phyloP scores from a whole-genome alignment of 2,888 invertebrate genomes.

The Cephus pulcher region DNA sequence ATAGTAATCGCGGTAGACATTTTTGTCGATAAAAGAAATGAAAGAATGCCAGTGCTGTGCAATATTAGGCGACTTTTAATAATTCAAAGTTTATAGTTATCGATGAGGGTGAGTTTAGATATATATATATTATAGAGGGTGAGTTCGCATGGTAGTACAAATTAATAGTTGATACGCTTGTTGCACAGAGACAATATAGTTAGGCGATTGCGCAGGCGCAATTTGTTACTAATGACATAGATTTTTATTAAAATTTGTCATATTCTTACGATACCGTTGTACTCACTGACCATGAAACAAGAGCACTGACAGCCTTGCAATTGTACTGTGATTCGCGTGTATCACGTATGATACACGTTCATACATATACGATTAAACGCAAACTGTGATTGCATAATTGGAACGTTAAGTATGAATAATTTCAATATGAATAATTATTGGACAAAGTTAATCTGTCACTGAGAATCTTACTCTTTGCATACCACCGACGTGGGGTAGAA shows the following conservation, averaged over 20 bases:
- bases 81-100: background rate
- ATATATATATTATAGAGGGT: background rate
- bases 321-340: constrained; percentile 50
- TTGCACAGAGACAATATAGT: constrained; percentile 59
- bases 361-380: constrained; percentile 19
- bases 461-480: background rate
- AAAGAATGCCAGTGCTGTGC: background rate
- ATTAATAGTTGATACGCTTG: constrained; percentile 50
- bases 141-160: constrained; percentile 49
- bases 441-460: background rate
- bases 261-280: constrained; percentile 10
- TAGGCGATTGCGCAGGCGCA: constrained; percentile 58
- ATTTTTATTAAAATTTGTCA: constrained; percentile 31
- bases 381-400: constrained; percentile 8
- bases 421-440: background rate
- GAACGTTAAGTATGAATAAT: background rate
- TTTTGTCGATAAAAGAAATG: background rate
- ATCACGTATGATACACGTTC: constrained; percentile 3
- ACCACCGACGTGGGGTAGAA: background rate
- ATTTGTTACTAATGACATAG: constrained; percentile 39
- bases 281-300: constrained; percentile 41
- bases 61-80: background rate
- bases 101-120: background rate
- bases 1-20: background rate
- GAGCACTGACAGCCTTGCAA: constrained; percentile 43